Conservation (phyloP, 92 coral and sea anemone genomes). For the Bergia sp. region DNA sequence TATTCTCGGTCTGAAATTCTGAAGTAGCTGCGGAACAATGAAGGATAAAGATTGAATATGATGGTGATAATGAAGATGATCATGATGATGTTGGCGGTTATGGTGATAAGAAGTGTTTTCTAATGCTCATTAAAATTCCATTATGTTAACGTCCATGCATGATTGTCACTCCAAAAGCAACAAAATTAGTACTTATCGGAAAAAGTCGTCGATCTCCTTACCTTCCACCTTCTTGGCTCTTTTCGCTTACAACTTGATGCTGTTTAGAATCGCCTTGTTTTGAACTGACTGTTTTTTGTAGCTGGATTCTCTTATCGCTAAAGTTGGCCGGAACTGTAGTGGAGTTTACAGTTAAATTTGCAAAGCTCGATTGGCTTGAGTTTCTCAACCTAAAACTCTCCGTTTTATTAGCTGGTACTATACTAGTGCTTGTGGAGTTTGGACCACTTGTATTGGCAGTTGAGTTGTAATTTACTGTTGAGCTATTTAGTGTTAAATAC, state of each 20-base stretch:
- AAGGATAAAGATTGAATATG: too few relatives aligned
- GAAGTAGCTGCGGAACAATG: too few relatives aligned
- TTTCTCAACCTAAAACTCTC: background rate
- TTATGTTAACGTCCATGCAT: too few relatives aligned
- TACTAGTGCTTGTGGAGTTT: background rate
- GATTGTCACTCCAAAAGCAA: too few relatives aligned
- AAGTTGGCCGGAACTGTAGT: background rate
- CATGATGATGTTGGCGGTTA: too few relatives aligned
- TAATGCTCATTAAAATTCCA: too few relatives aligned
- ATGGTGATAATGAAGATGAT: too few relatives aligned
- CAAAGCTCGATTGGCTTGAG: background rate
- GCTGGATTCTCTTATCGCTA: background rate
- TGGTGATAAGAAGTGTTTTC: too few relatives aligned
- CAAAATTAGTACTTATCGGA: too few relatives aligned
- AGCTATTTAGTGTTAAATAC: background rate
- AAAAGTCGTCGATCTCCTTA: background rate
- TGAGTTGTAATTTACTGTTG: background rate
- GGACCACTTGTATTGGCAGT: background rate
- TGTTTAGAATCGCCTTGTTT: constrained; percentile 1
- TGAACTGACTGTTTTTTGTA: background rate
- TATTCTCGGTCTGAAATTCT: too few relatives aligned
- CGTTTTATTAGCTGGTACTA: background rate
- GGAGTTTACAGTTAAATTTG: background rate
- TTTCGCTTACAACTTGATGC: background rate
- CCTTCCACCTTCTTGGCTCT: background rate